Conservation (phyloP, 2,888 invertebrate species). For the Thera obeliscata region DNA sequence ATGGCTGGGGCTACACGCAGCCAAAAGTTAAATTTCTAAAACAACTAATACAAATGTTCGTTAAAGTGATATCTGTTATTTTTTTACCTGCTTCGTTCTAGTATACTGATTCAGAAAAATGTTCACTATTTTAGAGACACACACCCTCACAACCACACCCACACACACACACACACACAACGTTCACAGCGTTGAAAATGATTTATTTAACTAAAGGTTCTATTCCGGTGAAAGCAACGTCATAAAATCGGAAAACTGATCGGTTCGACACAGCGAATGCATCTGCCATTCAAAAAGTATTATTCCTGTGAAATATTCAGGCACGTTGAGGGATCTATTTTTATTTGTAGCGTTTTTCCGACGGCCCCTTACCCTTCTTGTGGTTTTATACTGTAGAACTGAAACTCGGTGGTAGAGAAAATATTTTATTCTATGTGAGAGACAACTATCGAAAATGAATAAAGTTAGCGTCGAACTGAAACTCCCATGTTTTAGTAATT, state of each 20-base stretch:
- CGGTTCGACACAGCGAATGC: conserved; percentile 18
- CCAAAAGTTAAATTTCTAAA: too few relatives aligned
- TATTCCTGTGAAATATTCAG: conserved; percentile 21
- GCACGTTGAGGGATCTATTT: conserved; percentile 21
- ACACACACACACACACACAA: too few relatives aligned
- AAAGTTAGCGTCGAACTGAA: neutral
- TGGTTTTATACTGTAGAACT: neutral
- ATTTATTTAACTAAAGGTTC: neutral
- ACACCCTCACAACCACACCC: too few relatives aligned
- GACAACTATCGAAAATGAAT: neutral
- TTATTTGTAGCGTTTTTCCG: conserved; percentile 22
- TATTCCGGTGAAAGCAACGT: conserved; percentile 2
- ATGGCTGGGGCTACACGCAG: too few relatives aligned
- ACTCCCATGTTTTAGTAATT: neutral
- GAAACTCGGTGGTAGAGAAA: conserved; percentile 1
- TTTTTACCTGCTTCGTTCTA: too few relatives aligned
- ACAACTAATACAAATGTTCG: too few relatives aligned
- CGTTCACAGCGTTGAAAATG: neutral
- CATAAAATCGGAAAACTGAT: conserved; percentile 14
- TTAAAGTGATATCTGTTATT: too few relatives aligned
- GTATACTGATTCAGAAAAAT: too few relatives aligned
- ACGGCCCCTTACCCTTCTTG: neutral
- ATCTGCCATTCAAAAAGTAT: conserved; percentile 22
- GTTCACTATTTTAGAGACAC: too few relatives aligned
- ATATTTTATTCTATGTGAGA: neutral